A percentile compares a stretch with the other conserved stretches of the same genome.
Conservation (phyloP, 2,888 invertebrate species). For the Conops quadrifasciatus region DNA sequence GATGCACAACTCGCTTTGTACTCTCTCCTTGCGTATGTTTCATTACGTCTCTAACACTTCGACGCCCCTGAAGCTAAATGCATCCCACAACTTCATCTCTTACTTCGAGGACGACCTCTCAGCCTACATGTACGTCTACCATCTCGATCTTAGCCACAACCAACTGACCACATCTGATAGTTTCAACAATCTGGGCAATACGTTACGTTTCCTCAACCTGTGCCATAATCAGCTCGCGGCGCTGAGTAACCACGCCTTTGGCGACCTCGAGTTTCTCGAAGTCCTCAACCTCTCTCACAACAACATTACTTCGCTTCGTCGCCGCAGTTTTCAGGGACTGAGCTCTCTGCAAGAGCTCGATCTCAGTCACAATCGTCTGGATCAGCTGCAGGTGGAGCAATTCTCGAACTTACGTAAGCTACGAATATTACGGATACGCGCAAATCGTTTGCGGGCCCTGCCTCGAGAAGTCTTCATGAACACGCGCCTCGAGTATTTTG, state of each 20-base stretch:
- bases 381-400: constrained; percentile 80
- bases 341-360: constrained; percentile 81
- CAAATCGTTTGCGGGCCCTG: constrained; percentile 77
- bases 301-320: constrained; percentile 75
- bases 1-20: constrained; percentile 79
- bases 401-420: constrained; percentile 80
- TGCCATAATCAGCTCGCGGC: constrained; percentile 77
- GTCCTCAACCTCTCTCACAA: constrained; percentile 79
- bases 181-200: constrained; percentile 71
- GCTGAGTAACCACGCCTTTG: constrained; percentile 79
- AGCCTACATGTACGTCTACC: constrained; percentile 70
- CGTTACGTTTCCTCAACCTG: constrained; percentile 75
- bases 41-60: constrained; percentile 74
- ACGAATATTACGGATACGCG: constrained; percentile 76
- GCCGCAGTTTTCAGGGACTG: constrained; percentile 80
- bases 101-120: constrained; percentile 61
- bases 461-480: constrained; percentile 82
- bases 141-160: constrained; percentile 78
- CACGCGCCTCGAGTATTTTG: constrained; percentile 81
- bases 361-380: constrained; percentile 78
- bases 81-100: constrained; percentile 73
- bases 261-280: constrained; percentile 75
- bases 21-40: constrained; percentile 75
- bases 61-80: constrained; percentile 76
- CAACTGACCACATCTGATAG: constrained; percentile 73